Percentiles rank a stretch among this genome's conserved stretches.
These are phyloP conservation scores for Atrina japonica DNA, from an alignment of 2,888 invertebrate species.

Conservation along the genomic window DNA sequence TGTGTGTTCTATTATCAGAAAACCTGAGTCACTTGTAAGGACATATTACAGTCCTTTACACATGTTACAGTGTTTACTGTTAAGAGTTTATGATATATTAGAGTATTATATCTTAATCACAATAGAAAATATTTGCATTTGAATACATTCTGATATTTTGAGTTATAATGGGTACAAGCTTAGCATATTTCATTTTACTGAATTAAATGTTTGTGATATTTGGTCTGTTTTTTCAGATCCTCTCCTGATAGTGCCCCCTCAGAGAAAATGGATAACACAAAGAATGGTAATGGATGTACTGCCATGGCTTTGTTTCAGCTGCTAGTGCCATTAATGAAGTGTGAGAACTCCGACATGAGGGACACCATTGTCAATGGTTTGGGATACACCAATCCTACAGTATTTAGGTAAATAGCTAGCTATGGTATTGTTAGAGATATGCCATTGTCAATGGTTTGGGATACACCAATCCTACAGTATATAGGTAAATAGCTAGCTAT, in stretches of 20 bases:
- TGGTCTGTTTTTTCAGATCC: too few relatives aligned
- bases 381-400: slow-evolving; percentile 96
- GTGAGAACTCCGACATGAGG: slow-evolving; percentile 95
- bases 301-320: slow-evolving; percentile 95
- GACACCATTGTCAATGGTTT: slow-evolving; percentile 95
- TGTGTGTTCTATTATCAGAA: too few relatives aligned
- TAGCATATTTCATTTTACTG: too few relatives aligned
- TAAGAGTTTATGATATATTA: too few relatives aligned
- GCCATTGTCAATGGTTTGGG: slow-evolving; percentile 95
- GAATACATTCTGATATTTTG: too few relatives aligned
- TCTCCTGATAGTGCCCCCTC: slow-evolving; percentile 89
- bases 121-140: too few relatives aligned
- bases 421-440: slow-evolving; percentile 86
- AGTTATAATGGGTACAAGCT: too few relatives aligned
- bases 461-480: slow-evolving; percentile 95
- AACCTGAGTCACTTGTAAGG: too few relatives aligned
- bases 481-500: slow-evolving; percentile 86
- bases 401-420: slow-evolving; percentile 88
- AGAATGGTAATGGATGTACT: slow-evolving; percentile 84
- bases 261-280: slow-evolving; percentile 81
- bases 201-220: too few relatives aligned
- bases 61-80: too few relatives aligned
- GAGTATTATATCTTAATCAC: too few relatives aligned
- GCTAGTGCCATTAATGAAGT: slow-evolving; percentile 93
- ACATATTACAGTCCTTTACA: too few relatives aligned